Evolutionary conservation across 1,140 invertebrate species (phyloP).

Genomic region (Platyura marginata): DNA sequence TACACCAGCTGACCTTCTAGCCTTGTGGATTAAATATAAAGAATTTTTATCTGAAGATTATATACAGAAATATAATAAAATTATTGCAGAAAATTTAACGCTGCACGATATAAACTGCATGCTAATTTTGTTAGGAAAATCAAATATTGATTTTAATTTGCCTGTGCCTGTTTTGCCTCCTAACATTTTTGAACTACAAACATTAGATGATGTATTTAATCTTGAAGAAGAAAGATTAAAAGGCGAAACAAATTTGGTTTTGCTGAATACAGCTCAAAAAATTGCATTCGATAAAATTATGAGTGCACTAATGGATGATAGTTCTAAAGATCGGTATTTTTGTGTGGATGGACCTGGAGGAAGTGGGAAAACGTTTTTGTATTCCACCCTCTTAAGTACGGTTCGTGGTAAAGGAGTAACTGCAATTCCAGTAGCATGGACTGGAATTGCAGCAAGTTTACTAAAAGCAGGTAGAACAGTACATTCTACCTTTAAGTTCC

Average conservation of each 20-base stretch:
- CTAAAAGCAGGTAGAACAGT: constrained; percentile 11
- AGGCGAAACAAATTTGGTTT: not conserved
- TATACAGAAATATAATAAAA: not conserved
- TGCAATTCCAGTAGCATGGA: constrained; percentile 10
- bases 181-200: not conserved
- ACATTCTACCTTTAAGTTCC: constrained; percentile 14
- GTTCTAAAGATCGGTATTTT: not conserved
- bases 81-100: not conserved
- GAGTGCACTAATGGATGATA: not conserved
- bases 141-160: too few species aligned
- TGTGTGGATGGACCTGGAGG: not conserved
- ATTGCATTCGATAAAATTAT: not conserved
- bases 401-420: not conserved
- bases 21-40: too few species aligned
- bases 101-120: not conserved
- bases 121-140: too few species aligned
- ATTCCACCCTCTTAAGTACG: not conserved
- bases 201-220: not conserved
- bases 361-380: not conserved
- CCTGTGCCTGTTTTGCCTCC: not conserved
- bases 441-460: constrained; percentile 15
- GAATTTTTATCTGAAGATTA: not conserved
- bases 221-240: not conserved
- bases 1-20: too few species aligned
- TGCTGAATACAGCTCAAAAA: not conserved